Evolutionary conservation across 2,888 invertebrate species (phyloP).

Genomic region (Trissoscelio sp.): DNA sequence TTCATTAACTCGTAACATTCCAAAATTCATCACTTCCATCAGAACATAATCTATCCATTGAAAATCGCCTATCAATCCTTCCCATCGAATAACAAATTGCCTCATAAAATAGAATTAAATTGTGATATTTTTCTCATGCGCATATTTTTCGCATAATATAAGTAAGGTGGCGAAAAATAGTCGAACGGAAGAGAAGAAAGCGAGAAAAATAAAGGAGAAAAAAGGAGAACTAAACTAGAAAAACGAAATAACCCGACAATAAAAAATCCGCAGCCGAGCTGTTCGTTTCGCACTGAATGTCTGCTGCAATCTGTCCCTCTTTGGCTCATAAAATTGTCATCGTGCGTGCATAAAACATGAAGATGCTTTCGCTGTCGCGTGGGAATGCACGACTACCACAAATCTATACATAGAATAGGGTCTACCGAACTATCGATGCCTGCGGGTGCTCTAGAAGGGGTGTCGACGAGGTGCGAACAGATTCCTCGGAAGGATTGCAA

Average conservation of each 20-base stretch:
- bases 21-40: neutral
- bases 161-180: conserved; percentile 15
- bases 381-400: conserved; percentile 74
- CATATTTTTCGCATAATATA: conserved; percentile 54
- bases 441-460: conserved; percentile 66
- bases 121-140: conserved; percentile 46
- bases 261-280: conserved; percentile 66
- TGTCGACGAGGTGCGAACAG: conserved; percentile 65
- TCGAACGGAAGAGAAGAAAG: conserved; percentile 4
- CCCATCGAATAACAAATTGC: conserved; percentile 51
- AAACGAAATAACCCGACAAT: conserved; percentile 61
- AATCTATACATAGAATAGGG: conserved; percentile 73
- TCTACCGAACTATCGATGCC: conserved; percentile 70
- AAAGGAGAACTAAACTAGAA: no score
- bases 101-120: conserved; percentile 59
- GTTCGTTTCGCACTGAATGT: conserved; percentile 70
- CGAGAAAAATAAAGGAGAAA: conserved; percentile 3
- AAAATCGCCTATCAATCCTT: conserved; percentile 31
- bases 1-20: neutral
- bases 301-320: conserved; percentile 75
- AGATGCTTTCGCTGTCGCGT: conserved; percentile 72
- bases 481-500: conserved; percentile 65
- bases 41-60: conserved; percentile 8
- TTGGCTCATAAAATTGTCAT: conserved; percentile 80
- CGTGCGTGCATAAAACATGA: conserved; percentile 81